Evolutionary conservation across 2,888 invertebrate species (phyloP), one percentile per base, ranked within the genome.

Genomic region (Antheraea assamensis): DNA sequence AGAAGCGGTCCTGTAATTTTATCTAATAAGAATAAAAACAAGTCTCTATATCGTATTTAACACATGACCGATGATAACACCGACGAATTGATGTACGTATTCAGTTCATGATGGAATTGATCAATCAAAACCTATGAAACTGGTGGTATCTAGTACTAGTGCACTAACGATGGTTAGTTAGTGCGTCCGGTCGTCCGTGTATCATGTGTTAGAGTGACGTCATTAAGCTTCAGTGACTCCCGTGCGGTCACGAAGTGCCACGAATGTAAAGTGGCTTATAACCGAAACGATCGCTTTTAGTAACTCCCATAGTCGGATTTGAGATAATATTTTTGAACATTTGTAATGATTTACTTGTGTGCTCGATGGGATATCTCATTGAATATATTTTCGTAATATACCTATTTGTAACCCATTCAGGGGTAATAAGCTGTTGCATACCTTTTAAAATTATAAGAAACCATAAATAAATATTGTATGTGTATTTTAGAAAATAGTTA

Each of bases 201-300:
- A 24, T 70, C 64, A 71, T 17, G 24, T 64, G 61, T 73, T 73
- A 52, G 64, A 21, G 15, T 71, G 64, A 71, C 71, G 71, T 73
- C 64, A 73, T 49, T 71, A 73, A 73, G 71, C 66, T 73, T 49
- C 64, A 58, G 49, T 73, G 73, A 35, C 31, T 31, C 24, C 49
- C 7, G 21, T 52, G 49, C n/a, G 73, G 71, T 49, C 58, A 47
- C 27, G n/a, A 35, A 68, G 8, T 35, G 61, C 17, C 27, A 15
- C 15, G 61, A 58, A 24, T 13, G n/a, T 15, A 24, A 58, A 58
- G 58, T 24, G 10, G 24, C 24, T 58, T 58, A 58, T 58, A 24
- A 58, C 58, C n/a, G 1, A 3, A 13, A 55, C 24, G 58, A 24
- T 10, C n/a, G 24, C 24, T 58, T 58, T 58, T 58, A 13, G 58